Evolutionary conservation across 2,113 vertebrate species (phyloP).

Genomic region (Sylvietta virens): DNA sequence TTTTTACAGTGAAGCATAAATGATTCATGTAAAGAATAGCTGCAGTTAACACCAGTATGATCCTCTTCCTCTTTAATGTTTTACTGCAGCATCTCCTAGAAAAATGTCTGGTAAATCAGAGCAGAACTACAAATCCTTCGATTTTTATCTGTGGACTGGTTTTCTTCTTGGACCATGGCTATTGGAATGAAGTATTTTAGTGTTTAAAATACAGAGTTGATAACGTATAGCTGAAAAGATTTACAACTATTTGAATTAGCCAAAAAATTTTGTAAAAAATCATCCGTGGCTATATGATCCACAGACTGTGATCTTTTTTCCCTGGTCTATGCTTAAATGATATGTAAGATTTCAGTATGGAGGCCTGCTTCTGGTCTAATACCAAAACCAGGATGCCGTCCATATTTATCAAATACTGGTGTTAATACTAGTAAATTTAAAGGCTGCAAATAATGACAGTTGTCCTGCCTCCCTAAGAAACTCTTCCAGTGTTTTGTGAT

Average conservation of each 20-base stretch:
- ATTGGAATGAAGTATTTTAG: not conserved
- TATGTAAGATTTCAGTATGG: not conserved
- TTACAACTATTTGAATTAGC: not conserved
- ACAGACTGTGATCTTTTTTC: not conserved
- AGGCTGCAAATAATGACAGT: not conserved
- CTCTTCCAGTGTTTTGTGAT: not conserved
- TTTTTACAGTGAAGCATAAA: not conserved
- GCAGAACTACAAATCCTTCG: not conserved
- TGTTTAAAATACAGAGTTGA: not conserved
- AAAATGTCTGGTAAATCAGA: not conserved
- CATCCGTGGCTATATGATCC: not conserved
- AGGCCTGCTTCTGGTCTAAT: not conserved
- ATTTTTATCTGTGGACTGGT: not conserved
- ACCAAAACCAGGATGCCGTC: not conserved
- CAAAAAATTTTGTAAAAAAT: not conserved
- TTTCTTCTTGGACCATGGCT: not conserved
- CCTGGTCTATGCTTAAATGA: not conserved
- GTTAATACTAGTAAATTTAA: not conserved
- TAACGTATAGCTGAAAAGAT: not conserved
- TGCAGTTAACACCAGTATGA: not conserved
- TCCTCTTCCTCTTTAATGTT: not conserved
- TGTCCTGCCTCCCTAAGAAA: not conserved
- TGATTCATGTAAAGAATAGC: not conserved
- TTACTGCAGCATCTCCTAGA: not conserved
- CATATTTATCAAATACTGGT: not conserved